These are phyloP conservation scores for Gallinago jamesoni DNA, from an alignment of 2,113 vertebrate genomes.

Conservation along the genomic window DNA sequence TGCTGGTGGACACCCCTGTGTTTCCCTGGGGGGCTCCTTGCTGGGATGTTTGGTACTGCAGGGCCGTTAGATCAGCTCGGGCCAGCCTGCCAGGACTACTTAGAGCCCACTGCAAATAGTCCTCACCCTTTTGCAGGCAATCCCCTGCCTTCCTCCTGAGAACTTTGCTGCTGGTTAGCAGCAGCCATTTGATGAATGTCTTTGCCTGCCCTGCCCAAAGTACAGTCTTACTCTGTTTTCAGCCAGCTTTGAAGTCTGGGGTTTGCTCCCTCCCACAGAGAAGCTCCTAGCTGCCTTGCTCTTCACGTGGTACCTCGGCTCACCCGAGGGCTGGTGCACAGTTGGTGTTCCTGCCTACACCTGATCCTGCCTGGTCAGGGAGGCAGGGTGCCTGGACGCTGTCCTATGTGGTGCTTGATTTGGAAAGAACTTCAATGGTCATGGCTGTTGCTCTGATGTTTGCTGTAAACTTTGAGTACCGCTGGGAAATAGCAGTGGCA, in stretches of 20 bases:
- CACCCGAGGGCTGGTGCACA: background rate
- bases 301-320: background rate
- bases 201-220: background rate
- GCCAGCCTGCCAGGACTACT: background rate
- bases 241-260: conserved; percentile 6
- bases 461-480: background rate
- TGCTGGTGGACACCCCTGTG: background rate
- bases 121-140: background rate
- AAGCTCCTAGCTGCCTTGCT: background rate
- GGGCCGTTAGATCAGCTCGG: background rate
- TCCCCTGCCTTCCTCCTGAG: background rate
- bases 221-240: background rate
- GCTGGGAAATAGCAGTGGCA: background rate
- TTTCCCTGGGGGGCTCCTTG: background rate
- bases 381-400: background rate
- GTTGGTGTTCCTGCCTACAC: background rate
- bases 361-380: background rate
- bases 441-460: background rate
- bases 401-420: background rate
- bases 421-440: background rate
- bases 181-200: background rate
- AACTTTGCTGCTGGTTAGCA: background rate
- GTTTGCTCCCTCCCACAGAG: background rate
- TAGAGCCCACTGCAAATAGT: background rate
- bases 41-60: background rate